These are phyloP conservation scores for Argentina silus DNA, from an alignment of 2,797 vertebrate species.

Conservation along the genomic window DNA sequence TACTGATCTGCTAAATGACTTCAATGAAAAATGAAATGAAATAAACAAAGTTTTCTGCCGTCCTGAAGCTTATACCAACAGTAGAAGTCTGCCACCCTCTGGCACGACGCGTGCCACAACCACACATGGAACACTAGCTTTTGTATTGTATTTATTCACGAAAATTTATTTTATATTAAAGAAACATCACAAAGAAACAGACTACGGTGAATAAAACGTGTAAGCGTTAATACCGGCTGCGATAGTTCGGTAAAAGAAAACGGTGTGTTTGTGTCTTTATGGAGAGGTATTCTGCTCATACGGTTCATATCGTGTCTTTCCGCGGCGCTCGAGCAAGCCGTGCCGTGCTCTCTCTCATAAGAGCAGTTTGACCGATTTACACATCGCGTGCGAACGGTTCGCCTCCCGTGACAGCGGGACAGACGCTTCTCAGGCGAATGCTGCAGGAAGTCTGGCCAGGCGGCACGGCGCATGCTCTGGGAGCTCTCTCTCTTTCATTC, in stretches of 20 bases:
- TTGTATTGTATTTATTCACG: not conserved
- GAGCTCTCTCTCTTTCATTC: constrained; percentile 43
- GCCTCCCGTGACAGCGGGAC: constrained; percentile 75
- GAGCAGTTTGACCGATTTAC: constrained; percentile 68
- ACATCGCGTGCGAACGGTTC: constrained; percentile 72
- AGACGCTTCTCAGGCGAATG: constrained; percentile 76
- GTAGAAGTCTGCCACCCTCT: constrained; percentile 50
- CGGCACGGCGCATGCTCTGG: constrained; percentile 68
- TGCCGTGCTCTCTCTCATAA: constrained; percentile 41
- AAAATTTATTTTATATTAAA: not conserved
- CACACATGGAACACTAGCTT: constrained; percentile 22
- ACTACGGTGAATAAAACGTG: too few species aligned
- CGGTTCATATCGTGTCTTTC: not conserved
- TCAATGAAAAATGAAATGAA: too few species aligned
- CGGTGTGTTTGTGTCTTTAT: not conserved
- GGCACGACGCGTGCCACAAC: constrained; percentile 43
- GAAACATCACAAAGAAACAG: not conserved
- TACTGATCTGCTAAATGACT: too few species aligned
- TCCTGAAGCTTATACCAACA: not conserved
- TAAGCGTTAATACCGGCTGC: too few species aligned
- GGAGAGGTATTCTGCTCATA: not conserved
- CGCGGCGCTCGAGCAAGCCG: constrained; percentile 13
- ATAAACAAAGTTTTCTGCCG: too few species aligned
- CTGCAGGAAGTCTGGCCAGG: constrained; percentile 69
- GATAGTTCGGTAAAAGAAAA: not conserved